These are phyloP conservation scores for Pterocles gutturalis DNA, from an alignment of 2,113 vertebrate species.

Conservation along the genomic window DNA sequence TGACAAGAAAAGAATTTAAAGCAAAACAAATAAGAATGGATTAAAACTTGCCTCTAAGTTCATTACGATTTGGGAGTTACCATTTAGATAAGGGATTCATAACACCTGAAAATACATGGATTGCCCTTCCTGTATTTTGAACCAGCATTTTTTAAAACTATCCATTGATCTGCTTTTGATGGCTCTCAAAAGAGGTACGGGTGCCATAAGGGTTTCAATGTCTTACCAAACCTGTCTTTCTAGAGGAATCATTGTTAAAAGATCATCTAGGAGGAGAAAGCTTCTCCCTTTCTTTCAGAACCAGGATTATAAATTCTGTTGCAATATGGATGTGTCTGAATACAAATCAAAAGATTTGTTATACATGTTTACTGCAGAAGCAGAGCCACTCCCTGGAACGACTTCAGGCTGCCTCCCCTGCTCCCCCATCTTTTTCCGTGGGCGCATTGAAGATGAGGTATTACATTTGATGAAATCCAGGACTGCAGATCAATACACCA, in stretches of 20 bases:
- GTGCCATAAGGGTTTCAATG: neutral
- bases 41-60: neutral
- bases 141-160: neutral
- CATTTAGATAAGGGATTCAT: neutral
- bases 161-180: neutral
- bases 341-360: neutral
- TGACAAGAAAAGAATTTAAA: neutral
- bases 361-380: neutral
- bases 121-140: neutral
- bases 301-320: neutral
- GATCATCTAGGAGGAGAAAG: neutral
- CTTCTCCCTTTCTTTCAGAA: neutral
- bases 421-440: neutral
- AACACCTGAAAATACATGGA: neutral
- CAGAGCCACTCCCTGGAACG: neutral
- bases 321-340: neutral
- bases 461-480: constrained; percentile 73
- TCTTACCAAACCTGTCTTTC: neutral
- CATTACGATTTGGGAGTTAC: neutral
- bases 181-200: neutral
- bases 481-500: constrained; percentile 40
- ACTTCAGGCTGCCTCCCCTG: neutral
- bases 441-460: neutral
- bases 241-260: neutral
- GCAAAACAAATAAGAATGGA: neutral